phyloP scores from a whole-genome alignment of 1,140 invertebrate species.

The Sinonovacula constricta region DNA sequence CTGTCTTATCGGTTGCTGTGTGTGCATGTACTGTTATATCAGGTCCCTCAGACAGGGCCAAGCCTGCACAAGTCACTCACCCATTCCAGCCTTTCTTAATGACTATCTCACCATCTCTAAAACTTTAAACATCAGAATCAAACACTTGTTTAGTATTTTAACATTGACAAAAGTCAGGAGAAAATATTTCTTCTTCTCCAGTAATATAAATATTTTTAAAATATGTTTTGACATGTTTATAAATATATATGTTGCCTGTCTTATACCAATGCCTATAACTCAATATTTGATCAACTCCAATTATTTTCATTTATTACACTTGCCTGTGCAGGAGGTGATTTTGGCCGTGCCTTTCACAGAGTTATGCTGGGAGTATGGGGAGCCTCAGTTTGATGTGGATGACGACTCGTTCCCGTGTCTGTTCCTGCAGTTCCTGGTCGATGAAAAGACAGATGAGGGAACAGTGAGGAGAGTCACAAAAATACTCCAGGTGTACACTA shows the following conservation, averaged over 20 bases:
- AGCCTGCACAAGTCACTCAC: no score
- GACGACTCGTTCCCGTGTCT: conserved; percentile 93
- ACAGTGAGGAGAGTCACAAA: conserved; percentile 56
- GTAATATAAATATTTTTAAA: no score
- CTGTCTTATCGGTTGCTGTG: no score
- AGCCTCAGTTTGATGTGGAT: conserved; percentile 90
- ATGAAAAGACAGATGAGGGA: conserved; percentile 25
- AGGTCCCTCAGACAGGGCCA: no score
- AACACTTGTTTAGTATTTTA: not conserved
- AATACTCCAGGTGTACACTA: conserved; percentile 63
- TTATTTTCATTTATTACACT: no score
- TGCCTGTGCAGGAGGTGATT: conserved; percentile 82
- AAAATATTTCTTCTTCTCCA: no score
- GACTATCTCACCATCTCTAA: not conserved
- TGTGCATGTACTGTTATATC: no score
- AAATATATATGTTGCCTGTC: no score
- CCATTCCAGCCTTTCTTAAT: not conserved
- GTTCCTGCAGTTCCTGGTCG: conserved; percentile 91
- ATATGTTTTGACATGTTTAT: no score
- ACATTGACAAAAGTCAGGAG: no score
- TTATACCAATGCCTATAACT: no score
- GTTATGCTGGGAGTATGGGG: conserved; percentile 91
- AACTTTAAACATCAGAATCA: not conserved
- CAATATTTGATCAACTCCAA: no score
- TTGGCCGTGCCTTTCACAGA: conserved; percentile 92